Percentiles rank a stretch among this genome's conserved stretches.
These are phyloP conservation scores for Trachelus iudaicus DNA, from an alignment of 2,888 invertebrate genomes.

Conservation along the genomic window DNA sequence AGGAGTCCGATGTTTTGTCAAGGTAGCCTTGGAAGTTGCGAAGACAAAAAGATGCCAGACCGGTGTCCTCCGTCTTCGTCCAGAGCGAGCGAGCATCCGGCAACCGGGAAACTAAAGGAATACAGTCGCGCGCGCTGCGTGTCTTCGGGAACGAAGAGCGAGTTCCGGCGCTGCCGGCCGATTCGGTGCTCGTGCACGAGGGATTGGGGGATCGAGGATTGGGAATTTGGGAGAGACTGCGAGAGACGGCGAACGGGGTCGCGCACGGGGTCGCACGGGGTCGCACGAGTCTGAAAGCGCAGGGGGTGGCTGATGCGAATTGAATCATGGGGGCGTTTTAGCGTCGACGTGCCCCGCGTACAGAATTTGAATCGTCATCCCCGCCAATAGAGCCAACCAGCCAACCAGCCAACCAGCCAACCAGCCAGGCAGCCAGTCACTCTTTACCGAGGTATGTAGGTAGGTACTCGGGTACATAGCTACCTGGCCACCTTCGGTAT, in stretches of 20 bases:
- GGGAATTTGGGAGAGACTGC: neutral
- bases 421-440: conserved; percentile 25
- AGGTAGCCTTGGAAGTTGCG: no score
- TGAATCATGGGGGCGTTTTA: conserved; percentile 65
- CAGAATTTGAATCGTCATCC: conserved; percentile 48
- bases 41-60: no score
- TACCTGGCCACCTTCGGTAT: conserved; percentile 35
- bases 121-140: conserved; percentile 13
- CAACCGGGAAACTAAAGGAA: conserved; percentile 37
- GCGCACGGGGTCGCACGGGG: conserved; percentile 16
- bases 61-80: no score
- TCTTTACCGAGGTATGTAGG: conserved; percentile 20
- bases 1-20: no score
- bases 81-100: conserved; percentile 8
- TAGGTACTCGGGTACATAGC: conserved; percentile 12
- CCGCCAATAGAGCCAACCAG: conserved; percentile 27
- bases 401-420: no score
- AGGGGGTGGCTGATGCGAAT: conserved; percentile 60
- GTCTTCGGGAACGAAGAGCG: conserved; percentile 29
- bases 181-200: no score
- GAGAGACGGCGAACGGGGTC: conserved; percentile 28
- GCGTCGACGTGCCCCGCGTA: conserved; percentile 61
- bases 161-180: conserved; percentile 15
- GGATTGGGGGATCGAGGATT: no score
- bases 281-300: conserved; percentile 25